Conservation (phyloP, 2,888 invertebrate genomes). For the Caradrina clavipalpis region DNA sequence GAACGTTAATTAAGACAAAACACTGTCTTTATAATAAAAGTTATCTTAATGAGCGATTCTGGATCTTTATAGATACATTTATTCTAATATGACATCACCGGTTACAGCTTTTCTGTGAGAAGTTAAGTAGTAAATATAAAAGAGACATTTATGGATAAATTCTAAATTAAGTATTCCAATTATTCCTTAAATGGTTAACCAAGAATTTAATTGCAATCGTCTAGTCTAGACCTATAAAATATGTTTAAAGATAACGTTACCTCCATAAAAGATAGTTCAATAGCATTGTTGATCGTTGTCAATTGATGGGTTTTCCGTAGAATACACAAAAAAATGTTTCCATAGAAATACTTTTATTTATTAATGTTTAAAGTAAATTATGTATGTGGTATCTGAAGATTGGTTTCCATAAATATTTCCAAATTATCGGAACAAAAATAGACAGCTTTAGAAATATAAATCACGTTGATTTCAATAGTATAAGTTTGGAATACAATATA, state of each 20-base stretch:
- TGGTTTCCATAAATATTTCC: neutral
- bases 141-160: constrained; percentile 10
- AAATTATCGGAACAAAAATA: neutral
- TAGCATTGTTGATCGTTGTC: constrained; percentile 3
- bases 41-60: constrained; percentile 9
- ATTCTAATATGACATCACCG: neutral
- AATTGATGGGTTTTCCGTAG: neutral
- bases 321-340: too few relatives aligned
- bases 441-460: neutral
- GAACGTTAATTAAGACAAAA: constrained; percentile 43
- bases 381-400: neutral
- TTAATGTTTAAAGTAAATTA: neutral
- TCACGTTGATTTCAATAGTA: constrained; percentile 3
- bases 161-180: constrained; percentile 17
- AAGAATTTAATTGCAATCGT: constrained; percentile 20
- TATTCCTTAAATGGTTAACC: constrained; percentile 13
- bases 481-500: neutral
- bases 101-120: constrained; percentile 6
- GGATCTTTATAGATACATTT: constrained; percentile 1
- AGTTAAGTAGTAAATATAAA: neutral
- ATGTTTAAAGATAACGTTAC: constrained; percentile 8
- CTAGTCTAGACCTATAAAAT: constrained; percentile 34
- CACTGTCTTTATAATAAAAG: constrained; percentile 11
- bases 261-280: constrained; percentile 9
- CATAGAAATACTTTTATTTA: too few relatives aligned